Percentiles rank a stretch among this genome's conserved stretches.
These are phyloP conservation scores for Pollenia amentaria DNA, from an alignment of 2,888 invertebrate species.

Conservation along the genomic window DNA sequence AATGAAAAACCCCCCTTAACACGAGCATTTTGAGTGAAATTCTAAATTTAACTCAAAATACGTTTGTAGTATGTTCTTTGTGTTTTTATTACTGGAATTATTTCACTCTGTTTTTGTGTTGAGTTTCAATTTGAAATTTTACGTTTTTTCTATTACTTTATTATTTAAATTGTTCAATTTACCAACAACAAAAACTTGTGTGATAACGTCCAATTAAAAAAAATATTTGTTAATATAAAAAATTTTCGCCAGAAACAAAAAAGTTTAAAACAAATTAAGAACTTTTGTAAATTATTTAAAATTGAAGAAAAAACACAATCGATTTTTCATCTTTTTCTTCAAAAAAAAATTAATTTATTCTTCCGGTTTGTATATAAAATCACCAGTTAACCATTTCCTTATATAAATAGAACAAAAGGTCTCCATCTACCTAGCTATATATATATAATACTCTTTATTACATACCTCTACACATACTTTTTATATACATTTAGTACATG, in stretches of 20 bases:
- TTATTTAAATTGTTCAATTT: neutral
- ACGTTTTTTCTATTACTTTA: neutral
- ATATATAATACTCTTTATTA: neutral
- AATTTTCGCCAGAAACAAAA: neutral
- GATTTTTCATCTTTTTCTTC: neutral
- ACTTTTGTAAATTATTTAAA: conserved; percentile 34
- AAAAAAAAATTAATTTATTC: neutral
- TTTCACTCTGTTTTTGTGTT: conserved; percentile 50
- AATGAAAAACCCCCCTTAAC: neutral
- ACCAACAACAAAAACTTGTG: conserved; percentile 14
- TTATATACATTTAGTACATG: neutral
- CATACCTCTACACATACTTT: neutral
- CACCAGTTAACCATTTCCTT: neutral
- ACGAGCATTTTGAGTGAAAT: conserved; percentile 19
- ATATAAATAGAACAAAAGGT: neutral
- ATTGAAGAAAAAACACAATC: neutral
- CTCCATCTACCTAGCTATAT: neutral
- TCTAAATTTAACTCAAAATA: neutral
- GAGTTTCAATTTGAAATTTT: conserved; percentile 40
- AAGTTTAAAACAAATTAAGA: neutral
- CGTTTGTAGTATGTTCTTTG: conserved; percentile 56
- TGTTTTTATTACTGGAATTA: conserved; percentile 42
- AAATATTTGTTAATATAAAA: neutral
- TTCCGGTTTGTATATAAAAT: conserved; percentile 18
- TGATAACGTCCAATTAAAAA: conserved; percentile 32